A percentile compares a stretch with the other conserved stretches of the same genome.
Conservation (phyloP, 2,797 vertebrate species). For the Spatula clypeata region DNA sequence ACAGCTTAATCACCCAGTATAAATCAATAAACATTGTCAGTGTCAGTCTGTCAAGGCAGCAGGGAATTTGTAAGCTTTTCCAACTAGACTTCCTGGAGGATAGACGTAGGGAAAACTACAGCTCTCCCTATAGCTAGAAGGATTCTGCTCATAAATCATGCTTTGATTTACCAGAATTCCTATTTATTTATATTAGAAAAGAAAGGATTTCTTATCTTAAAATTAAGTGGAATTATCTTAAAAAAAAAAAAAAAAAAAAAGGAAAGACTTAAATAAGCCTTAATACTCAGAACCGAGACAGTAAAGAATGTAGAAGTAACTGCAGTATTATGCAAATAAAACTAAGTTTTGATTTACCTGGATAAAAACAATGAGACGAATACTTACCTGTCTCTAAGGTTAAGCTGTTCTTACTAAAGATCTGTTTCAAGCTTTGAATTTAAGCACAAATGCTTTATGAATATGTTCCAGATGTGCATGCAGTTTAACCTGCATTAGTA, state of each 20-base stretch:
- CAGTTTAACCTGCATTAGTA: background rate
- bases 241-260: background rate
- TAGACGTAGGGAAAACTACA: background rate
- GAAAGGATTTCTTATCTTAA: background rate
- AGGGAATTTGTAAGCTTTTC: constrained; percentile 11
- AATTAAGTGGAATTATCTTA: background rate
- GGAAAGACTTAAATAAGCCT: background rate
- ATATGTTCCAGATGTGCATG: constrained; percentile 50
- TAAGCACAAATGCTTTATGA: background rate
- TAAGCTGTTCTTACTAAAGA: background rate
- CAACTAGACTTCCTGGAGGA: constrained; percentile 17
- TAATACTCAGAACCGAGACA: constrained; percentile 14
- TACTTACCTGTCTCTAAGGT: background rate
- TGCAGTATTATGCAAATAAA: background rate
- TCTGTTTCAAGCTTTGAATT: background rate
- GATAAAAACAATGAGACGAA: background rate
- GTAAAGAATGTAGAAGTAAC: background rate
- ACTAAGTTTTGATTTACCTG: background rate
- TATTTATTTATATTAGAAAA: background rate
- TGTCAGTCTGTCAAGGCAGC: constrained; percentile 8
- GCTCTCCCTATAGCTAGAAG: background rate
- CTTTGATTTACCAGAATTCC: background rate
- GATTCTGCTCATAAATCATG: background rate
- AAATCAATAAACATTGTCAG: constrained; percentile 42
- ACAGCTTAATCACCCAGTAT: background rate